A percentile compares a stretch with the other conserved stretches of the same genome.
Conservation (phyloP, 2,113 vertebrate genomes). For the Lophochroa leadbeateri region DNA sequence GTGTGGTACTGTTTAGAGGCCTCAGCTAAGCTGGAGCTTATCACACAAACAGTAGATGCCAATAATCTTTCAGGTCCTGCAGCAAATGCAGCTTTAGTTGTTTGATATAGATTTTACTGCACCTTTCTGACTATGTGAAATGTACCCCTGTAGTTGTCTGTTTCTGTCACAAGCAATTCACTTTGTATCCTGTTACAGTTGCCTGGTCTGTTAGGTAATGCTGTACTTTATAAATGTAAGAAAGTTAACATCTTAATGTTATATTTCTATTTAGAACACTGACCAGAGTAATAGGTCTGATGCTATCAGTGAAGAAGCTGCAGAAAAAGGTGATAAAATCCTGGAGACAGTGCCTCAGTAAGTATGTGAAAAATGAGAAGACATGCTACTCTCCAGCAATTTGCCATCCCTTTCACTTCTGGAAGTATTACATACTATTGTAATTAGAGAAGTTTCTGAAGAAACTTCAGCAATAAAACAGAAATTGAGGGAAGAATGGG, state of each 20-base stretch:
- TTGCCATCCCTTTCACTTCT: neutral
- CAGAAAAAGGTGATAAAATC: neutral
- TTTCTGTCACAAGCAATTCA: neutral
- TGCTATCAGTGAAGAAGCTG: neutral
- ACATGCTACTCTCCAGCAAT: neutral
- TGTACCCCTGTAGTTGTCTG: neutral
- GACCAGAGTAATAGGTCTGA: neutral
- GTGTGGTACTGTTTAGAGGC: neutral
- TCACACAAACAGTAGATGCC: neutral
- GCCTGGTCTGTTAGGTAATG: neutral
- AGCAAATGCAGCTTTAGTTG: neutral
- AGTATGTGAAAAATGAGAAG: constrained; percentile 16
- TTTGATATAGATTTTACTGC: neutral
- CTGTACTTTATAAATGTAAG: neutral
- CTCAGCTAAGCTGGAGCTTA: neutral
- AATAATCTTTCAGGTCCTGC: neutral
- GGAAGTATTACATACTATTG: neutral
- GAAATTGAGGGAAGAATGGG: neutral
- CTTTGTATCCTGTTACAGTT: neutral
- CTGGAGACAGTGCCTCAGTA: constrained; percentile 3
- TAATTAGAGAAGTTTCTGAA: neutral
- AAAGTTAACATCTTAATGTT: neutral
- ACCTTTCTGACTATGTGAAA: neutral
- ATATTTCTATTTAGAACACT: constrained; percentile 1
- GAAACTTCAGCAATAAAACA: neutral